Base-by-base conservation (phyloP, 2,113 vertebrate species). In the Collichthys lucidus region DNA sequence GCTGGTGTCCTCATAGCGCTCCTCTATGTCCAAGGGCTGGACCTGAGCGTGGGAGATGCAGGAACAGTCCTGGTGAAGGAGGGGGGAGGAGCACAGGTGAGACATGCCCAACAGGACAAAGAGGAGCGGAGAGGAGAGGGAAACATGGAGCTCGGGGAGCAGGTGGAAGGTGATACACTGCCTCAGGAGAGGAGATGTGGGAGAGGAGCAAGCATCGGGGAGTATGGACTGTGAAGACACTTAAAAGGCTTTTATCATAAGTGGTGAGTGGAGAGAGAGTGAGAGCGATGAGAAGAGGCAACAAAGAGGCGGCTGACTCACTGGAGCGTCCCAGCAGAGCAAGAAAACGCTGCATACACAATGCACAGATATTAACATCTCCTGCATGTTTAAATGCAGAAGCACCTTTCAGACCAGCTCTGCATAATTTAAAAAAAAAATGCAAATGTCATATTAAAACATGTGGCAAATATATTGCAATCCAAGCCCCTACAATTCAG, bases 41-140 rank as follows among this genome's bases (percentile, higher is more conserved):
- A 99, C 96, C 89, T 94, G 96, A 86, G 97, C 95, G 92, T 96
- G 96, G 83, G 97, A 96, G 95, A 98, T 96, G 90, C 97, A 99
- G 95, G 97, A 97, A 95, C 98, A 99, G 94, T 98, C 97, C 98
- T 99, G 83, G 86, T 85, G 84, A 74, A 81, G 87, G 84, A 26
- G 26, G 79, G 85, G 79, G 85, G 31, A 22, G 64, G 66, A 82
- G 84, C 85, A 94, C 52, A 92, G 63, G 92, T 93, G 88, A 94
- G 88, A 94, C 88, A 88, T 87, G 85, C 80, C 29, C 65, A n/a
- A 61, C 53, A 63, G 75, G 68, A 77, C 16, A 17, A 59, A 42
- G 49, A 66, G 46, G 66, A 50, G 79, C 31, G 57, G 49, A 63
- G 56, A 24, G 67, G 77, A 65, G 40, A 31, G 62, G 77, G 77